These are phyloP conservation scores for Cryptus armator DNA, from an alignment of 2,888 invertebrate species.

Conservation along the genomic window DNA sequence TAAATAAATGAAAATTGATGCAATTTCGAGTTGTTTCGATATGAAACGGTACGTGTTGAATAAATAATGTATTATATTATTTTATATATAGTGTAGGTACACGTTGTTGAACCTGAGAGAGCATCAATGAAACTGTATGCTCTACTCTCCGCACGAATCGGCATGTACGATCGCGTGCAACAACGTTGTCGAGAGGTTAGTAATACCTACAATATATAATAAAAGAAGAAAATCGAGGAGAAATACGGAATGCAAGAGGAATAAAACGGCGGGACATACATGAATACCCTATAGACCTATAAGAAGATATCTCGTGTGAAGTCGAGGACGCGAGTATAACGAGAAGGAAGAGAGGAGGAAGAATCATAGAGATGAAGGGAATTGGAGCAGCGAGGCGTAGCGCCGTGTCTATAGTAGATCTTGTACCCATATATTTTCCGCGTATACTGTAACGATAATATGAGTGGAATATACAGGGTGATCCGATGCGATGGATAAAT, in stretches of 20 bases:
- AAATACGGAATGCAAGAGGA: conserved; percentile 23
- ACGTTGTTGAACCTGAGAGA: background rate
- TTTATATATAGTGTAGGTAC: background rate
- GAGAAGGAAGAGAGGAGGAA: conserved; percentile 44
- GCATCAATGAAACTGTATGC: conserved; percentile 11
- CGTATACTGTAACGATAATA: conserved; percentile 6
- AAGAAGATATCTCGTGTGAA: conserved; percentile 13
- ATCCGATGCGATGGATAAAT: background rate
- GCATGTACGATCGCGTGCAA: conserved; percentile 29
- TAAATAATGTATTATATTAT: background rate
- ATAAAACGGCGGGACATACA: background rate
- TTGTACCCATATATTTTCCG: conserved; percentile 21
- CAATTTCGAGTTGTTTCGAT: background rate
- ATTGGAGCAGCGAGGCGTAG: conserved; percentile 75
- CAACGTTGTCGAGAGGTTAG: conserved; percentile 6
- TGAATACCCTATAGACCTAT: background rate
- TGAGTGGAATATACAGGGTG: conserved; percentile 31
- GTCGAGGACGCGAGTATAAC: conserved; percentile 18
- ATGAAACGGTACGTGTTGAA: background rate
- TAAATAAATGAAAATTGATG: background rate
- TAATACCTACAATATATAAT: background rate
- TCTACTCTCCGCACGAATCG: background rate
- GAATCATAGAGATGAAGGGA: conserved; percentile 69
- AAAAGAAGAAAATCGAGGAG: conserved; percentile 29
- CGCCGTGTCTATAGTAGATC: conserved; percentile 57